phyloP scores from a whole-genome alignment of 1,140 invertebrate species.

The Hirudo medicinalis region DNA sequence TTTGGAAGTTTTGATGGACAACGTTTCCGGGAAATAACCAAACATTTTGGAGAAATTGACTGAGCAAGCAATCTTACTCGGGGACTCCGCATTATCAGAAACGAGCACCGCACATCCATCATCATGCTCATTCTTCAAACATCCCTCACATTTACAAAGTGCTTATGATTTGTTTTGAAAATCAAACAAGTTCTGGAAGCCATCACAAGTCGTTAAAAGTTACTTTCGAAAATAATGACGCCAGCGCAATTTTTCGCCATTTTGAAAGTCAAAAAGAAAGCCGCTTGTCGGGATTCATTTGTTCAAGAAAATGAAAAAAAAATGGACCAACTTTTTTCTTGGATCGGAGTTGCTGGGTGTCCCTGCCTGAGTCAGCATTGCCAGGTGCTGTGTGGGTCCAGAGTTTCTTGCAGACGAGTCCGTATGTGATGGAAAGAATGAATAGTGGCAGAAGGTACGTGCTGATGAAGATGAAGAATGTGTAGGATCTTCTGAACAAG shows the following conservation, averaged over 20 bases:
- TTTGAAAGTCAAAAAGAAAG: no score
- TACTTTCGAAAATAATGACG: no score
- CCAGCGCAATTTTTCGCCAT: no score
- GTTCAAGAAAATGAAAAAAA: neutral
- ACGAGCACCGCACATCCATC: no score
- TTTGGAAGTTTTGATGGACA: conserved; percentile 7
- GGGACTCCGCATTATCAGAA: no score
- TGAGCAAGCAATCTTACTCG: no score
- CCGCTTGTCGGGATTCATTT: neutral
- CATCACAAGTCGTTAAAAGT: neutral
- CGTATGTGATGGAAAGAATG: conserved; percentile 44
- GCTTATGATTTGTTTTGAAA: neutral
- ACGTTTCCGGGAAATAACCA: neutral
- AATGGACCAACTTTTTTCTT: conserved; percentile 43
- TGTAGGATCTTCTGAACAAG: conserved; percentile 36
- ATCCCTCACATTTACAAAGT: no score
- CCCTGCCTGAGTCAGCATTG: conserved; percentile 42
- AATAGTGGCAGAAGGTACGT: conserved; percentile 45
- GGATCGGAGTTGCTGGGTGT: conserved; percentile 40
- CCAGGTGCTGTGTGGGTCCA: conserved; percentile 45
- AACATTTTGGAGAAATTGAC: no score
- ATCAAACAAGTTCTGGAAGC: neutral
- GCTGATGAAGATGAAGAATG: conserved; percentile 41
- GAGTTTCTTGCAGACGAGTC: conserved; percentile 34
- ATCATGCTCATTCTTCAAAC: no score